Percentiles rank a stretch among this genome's conserved stretches.
Evolutionary conservation across 2,113 vertebrate species (phyloP).

Genomic region (Dicrurus megarhynchus): DNA sequence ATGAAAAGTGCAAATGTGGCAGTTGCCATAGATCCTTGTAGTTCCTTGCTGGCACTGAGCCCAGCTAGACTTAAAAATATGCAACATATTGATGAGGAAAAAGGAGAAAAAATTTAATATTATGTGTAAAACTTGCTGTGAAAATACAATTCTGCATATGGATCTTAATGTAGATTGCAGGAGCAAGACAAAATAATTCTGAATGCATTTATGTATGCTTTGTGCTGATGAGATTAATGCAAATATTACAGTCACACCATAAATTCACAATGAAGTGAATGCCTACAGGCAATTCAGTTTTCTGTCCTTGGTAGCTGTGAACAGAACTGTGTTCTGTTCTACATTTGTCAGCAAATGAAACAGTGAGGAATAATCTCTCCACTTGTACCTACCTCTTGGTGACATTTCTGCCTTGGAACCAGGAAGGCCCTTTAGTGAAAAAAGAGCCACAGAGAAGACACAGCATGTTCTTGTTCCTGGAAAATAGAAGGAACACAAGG

Average conservation of each 20-base stretch:
- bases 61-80: slow-evolving; percentile 58
- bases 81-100: slow-evolving; percentile 19
- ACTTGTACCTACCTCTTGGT: slow-evolving; percentile 4
- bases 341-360: slow-evolving; percentile 48
- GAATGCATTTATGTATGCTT: slow-evolving; percentile 50
- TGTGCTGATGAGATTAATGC: slow-evolving; percentile 64
- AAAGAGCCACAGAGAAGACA: not conserved
- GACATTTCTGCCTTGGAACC: slow-evolving; percentile 18
- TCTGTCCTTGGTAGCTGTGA: slow-evolving; percentile 37
- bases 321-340: slow-evolving; percentile 31
- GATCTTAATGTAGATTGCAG: slow-evolving; percentile 25
- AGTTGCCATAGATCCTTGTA: slow-evolving; percentile 63
- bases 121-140: slow-evolving; percentile 33
- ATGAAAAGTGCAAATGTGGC: slow-evolving; percentile 66
- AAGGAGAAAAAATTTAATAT: slow-evolving; percentile 4
- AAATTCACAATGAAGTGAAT: slow-evolving; percentile 60
- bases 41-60: slow-evolving; percentile 45
- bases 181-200: slow-evolving; percentile 54
- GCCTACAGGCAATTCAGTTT: slow-evolving; percentile 53
- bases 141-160: slow-evolving; percentile 33
- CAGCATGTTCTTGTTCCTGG: not conserved
- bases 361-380: slow-evolving; percentile 32
- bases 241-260: slow-evolving; percentile 44
- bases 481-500: not conserved
- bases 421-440: not conserved